phyloP scores from a whole-genome alignment of 2,113 vertebrate genomes.

The Lophotis ruficrista region DNA sequence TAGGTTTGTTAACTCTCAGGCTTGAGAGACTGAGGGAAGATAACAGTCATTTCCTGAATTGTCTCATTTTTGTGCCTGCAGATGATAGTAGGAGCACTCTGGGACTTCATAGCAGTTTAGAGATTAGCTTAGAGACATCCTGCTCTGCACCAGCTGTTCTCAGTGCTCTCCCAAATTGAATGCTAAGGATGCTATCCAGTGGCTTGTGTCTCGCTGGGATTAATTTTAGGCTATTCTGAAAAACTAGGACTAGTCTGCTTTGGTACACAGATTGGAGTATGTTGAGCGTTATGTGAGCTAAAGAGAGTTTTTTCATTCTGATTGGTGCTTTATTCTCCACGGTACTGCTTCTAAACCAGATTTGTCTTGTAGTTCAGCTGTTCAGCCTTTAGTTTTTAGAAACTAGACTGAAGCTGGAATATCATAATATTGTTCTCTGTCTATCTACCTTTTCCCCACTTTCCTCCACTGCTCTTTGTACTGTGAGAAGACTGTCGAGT shows the following conservation, averaged over 20 bases:
- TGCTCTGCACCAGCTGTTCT: constrained; percentile 17
- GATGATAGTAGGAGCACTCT: background rate
- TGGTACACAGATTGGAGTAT: background rate
- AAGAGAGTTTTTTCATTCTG: background rate
- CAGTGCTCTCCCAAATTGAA: background rate
- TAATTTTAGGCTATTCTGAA: background rate
- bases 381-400: background rate
- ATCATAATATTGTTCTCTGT: background rate
- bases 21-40: background rate
- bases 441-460: background rate
- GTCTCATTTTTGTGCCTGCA: background rate
- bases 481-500: background rate
- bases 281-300: background rate
- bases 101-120: background rate
- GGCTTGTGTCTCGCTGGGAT: background rate
- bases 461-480: background rate
- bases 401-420: background rate
- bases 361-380: background rate
- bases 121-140: background rate
- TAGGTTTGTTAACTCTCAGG: background rate
- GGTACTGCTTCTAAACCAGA: background rate
- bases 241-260: background rate
- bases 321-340: background rate
- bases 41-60: background rate
- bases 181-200: background rate